Conservation (phyloP, 2,888 invertebrate species). For the Pseudoips prasinana region DNA sequence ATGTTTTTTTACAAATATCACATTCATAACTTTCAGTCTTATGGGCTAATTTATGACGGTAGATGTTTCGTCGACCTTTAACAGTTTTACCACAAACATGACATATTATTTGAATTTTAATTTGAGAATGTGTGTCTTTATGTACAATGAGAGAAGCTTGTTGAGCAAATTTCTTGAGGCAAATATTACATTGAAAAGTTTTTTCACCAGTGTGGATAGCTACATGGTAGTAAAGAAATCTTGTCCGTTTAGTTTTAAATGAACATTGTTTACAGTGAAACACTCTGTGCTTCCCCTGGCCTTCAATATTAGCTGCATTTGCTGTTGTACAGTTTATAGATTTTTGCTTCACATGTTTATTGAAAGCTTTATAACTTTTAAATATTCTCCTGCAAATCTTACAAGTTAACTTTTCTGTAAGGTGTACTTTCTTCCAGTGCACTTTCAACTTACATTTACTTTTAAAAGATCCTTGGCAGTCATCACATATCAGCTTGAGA, state of each 20-base stretch:
- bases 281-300: slow-evolving; percentile 45
- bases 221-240: slow-evolving; percentile 52
- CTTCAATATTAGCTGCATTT: slow-evolving; percentile 44
- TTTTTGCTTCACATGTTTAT: slow-evolving; percentile 38
- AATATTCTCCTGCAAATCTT: slow-evolving; percentile 40
- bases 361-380: slow-evolving; percentile 44
- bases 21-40: slow-evolving; percentile 18
- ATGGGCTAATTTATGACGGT: slow-evolving; percentile 53
- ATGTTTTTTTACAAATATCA: slow-evolving; percentile 39
- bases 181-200: slow-evolving; percentile 53
- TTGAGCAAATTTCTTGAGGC: slow-evolving; percentile 52
- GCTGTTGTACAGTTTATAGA: slow-evolving; percentile 35
- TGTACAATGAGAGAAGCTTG: slow-evolving; percentile 51
- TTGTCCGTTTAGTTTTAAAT: slow-evolving; percentile 46
- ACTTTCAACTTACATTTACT: slow-evolving; percentile 48
- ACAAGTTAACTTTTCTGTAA: slow-evolving; percentile 33
- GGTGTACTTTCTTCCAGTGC: slow-evolving; percentile 45
- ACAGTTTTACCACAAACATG: slow-evolving; percentile 60
- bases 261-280: slow-evolving; percentile 46
- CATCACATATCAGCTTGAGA: slow-evolving; percentile 32
- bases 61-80: slow-evolving; percentile 46
- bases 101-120: slow-evolving; percentile 49
- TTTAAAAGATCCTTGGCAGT: slow-evolving; percentile 40
- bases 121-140: slow-evolving; percentile 53
- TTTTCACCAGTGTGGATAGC: slow-evolving; percentile 54